Base-by-base conservation (phyloP, 2,888 invertebrate species). In the Lepidochrysops patricia region DNA sequence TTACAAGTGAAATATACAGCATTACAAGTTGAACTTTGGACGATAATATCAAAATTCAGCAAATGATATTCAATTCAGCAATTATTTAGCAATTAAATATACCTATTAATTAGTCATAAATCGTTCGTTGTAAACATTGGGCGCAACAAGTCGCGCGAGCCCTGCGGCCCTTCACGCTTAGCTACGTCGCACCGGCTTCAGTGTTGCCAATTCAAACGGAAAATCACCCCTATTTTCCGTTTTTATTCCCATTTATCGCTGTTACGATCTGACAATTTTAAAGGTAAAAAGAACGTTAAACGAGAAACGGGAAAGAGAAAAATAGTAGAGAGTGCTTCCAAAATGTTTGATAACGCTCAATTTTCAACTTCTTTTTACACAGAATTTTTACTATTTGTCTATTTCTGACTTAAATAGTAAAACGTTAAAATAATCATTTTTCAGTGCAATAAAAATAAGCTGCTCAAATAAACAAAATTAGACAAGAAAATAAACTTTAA, bases 141-240 rank as follows among this genome's bases (percentile, higher is more conserved):
- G 73, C 73, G 85, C 85, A 86, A 86, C 85, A 85, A 84, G 85
- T 85, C 77, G 75, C 68, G 68, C 64, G 62, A 58, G 67, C 66
- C 68, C 70, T 70, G n/a, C 69, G 19, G 43, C 12, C 43, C 43
- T 43, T 43, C 12, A 19, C 15, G 43, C 19, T 43, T n/a, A 12
- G 19, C 43, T 43, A 43, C 43, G 43, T 43, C 43, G 23, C 19
- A 43, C 19, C 43, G 19, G 19, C 29, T 23, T 43, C 19, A 4
- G 43, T 43, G 43, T 43, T 43, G 43, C 43, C 43, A 43, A 43
- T 19, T 43, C 19, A 43, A 43, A 19, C 43, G 43, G 43, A 43
- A 43, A 43, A 43, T 43, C 19, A 19, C 19, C 43, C 43, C 43
- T 43, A 9, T 43, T 43, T 7, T 23, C 43, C 43, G 19, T 9